Evolutionary conservation across 2,888 invertebrate genomes (phyloP).

Genomic region (Cataglyphis rosenhaueri): DNA sequence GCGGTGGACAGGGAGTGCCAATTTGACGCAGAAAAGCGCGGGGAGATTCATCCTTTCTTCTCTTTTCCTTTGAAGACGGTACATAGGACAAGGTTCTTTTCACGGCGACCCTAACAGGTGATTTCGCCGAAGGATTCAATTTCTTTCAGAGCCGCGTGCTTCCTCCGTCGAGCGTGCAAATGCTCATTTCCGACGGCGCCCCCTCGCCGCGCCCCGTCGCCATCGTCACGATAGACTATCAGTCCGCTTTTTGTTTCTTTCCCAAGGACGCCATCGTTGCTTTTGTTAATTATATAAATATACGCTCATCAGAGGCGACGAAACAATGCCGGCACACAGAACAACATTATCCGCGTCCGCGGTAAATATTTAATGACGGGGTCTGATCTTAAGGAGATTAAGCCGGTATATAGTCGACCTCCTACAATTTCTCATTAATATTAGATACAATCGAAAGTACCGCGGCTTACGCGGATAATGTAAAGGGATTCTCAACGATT

Average conservation of each 20-base stretch:
- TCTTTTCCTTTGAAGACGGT: conserved; percentile 60
- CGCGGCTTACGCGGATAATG: conserved; percentile 46
- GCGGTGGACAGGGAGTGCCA: conserved; percentile 60
- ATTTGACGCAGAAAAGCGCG: conserved; percentile 66
- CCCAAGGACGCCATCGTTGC: conserved; percentile 36
- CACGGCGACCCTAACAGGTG: conserved; percentile 71
- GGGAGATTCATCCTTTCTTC: conserved; percentile 63
- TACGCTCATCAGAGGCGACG: conserved; percentile 38
- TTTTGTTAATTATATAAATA: conserved; percentile 72
- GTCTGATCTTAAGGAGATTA: conserved; percentile 74
- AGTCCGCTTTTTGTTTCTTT: conserved; percentile 36
- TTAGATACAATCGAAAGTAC: conserved; percentile 65
- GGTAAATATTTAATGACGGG: conserved; percentile 69
- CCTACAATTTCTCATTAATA: conserved; percentile 70
- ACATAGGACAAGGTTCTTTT: conserved; percentile 65
- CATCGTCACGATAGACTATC: not conserved
- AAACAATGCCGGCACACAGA: conserved; percentile 60
- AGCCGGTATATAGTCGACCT: conserved; percentile 51
- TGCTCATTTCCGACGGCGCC: conserved; percentile 68
- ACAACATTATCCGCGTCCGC: conserved; percentile 63
- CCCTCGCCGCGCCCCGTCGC: conserved; percentile 26
- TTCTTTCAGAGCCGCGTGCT: conserved; percentile 64
- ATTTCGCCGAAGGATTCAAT: conserved; percentile 73
- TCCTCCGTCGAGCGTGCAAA: conserved; percentile 57
- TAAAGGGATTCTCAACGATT: conserved; percentile 19